phyloP scores from a whole-genome alignment of 2,888 invertebrate species.

The Creontiades dilutus region DNA sequence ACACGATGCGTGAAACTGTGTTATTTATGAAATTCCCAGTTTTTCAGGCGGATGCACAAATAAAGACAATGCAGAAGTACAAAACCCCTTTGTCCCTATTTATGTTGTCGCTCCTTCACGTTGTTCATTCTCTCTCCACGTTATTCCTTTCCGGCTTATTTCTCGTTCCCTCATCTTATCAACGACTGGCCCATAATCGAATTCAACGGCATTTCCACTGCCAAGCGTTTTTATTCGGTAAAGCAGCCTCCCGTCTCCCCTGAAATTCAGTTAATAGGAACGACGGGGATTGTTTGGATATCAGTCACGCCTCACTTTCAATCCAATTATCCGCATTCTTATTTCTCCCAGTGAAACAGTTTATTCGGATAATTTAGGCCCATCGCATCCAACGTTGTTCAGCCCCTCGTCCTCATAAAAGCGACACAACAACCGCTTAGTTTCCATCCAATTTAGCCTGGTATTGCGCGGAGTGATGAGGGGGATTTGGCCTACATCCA shows the following conservation, averaged over 20 bases:
- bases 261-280: conserved; percentile 29
- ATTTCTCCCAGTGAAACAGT: neutral
- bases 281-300: neutral
- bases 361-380: conserved; percentile 1
- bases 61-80: neutral
- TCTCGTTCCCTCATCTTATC: conserved; percentile 6
- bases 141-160: neutral
- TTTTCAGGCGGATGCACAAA: neutral
- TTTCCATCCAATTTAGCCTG: too few species aligned
- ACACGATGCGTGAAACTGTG: too few species aligned
- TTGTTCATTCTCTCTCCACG: neutral
- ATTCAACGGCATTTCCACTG: conserved; percentile 3
- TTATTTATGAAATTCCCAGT: too few species aligned
- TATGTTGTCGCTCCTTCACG: neutral
- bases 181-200: conserved; percentile 1
- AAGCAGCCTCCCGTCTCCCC: neutral
- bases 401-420: neutral
- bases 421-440: too few species aligned
- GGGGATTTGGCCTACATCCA: too few species aligned
- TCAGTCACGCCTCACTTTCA: conserved; percentile 32
- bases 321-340: conserved; percentile 30
- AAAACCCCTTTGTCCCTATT: neutral
- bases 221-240: neutral
- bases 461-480: too few species aligned
- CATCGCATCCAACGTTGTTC: neutral